Percentiles rank a stretch among this genome's conserved stretches.
These are phyloP conservation scores for Homalodisca vitripennis DNA, from an alignment of 1,140 invertebrate species.

Conservation along the genomic window DNA sequence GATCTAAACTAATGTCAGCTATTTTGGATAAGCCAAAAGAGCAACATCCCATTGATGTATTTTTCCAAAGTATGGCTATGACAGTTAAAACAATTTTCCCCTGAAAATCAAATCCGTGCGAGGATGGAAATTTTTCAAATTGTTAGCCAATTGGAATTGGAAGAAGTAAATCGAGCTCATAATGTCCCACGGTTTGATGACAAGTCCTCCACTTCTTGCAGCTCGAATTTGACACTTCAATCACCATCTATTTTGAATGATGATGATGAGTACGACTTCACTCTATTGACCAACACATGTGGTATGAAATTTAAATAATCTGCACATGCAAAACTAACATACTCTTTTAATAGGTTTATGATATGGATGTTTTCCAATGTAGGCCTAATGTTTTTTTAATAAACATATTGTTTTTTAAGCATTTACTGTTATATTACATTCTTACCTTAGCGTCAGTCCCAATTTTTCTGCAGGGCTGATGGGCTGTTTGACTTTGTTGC, in stretches of 20 bases:
- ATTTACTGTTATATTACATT: not conserved
- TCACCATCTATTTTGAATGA: not conserved
- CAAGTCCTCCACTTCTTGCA: not conserved
- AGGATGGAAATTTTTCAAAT: constrained; percentile 32
- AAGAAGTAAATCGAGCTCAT: not conserved
- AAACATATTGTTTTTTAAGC: not conserved
- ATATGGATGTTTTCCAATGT: not conserved
- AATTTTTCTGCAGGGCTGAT: constrained; percentile 30
- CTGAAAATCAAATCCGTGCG: constrained; percentile 31
- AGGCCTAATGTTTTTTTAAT: not conserved
- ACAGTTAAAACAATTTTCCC: constrained; percentile 28
- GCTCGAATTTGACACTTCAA: not conserved
- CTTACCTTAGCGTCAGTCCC: constrained; percentile 23
- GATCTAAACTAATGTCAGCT: not conserved
- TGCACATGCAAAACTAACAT: not conserved
- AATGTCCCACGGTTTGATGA: not conserved
- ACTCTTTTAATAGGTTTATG: not conserved
- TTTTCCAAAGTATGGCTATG: constrained; percentile 29
- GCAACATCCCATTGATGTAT: constrained; percentile 29
- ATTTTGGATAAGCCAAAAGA: not conserved
- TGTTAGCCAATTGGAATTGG: constrained; percentile 30
- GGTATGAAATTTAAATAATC: constrained; percentile 18
- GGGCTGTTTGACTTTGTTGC: constrained; percentile 19
- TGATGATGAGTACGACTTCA: not conserved
- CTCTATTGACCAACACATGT: constrained; percentile 1